Percentiles rank a stretch among this genome's conserved stretches.
Conservation (phyloP, 2,888 invertebrate genomes). For the Cephus pygmeus region DNA sequence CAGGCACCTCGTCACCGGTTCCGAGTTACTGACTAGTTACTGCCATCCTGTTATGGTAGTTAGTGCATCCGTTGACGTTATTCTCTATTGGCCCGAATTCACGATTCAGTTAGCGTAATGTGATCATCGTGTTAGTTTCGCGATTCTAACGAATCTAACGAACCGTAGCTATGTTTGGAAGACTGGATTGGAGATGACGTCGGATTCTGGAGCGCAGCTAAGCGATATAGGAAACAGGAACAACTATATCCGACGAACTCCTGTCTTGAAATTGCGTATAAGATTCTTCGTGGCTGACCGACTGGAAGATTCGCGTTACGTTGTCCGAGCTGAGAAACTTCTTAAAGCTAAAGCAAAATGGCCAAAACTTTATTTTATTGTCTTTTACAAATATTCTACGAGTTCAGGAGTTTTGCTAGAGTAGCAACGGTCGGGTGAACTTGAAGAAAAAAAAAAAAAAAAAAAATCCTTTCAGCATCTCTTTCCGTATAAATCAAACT, state of each 20-base stretch:
- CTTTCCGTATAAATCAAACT: neutral
- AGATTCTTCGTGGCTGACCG: conserved; percentile 25
- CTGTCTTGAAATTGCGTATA: conserved; percentile 9
- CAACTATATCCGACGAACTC: neutral
- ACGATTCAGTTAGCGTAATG: conserved; percentile 14
- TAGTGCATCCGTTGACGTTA: conserved; percentile 2
- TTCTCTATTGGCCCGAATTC: conserved; percentile 4
- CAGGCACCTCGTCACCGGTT: conserved; percentile 1
- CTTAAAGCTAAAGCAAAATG: neutral
- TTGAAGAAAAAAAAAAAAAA: neutral
- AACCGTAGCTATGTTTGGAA: conserved; percentile 25
- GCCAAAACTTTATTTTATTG: neutral
- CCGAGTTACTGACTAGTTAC: neutral
- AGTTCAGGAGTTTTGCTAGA: neutral
- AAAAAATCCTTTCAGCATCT: neutral
- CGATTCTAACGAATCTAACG: conserved; percentile 18
- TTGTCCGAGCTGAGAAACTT: neutral
- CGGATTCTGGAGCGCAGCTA: neutral
- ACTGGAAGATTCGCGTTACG: conserved; percentile 15
- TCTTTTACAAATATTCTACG: neutral
- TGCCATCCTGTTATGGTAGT: conserved; percentile 8
- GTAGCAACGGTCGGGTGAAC: neutral
- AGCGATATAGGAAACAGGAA: neutral
- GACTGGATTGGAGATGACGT: neutral
- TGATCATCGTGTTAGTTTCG: neutral